Evolutionary conservation across 2,797 vertebrate genomes (phyloP), one percentile per base, ranked within the genome.

Genomic region (Lagocephalus sceleratus): DNA sequence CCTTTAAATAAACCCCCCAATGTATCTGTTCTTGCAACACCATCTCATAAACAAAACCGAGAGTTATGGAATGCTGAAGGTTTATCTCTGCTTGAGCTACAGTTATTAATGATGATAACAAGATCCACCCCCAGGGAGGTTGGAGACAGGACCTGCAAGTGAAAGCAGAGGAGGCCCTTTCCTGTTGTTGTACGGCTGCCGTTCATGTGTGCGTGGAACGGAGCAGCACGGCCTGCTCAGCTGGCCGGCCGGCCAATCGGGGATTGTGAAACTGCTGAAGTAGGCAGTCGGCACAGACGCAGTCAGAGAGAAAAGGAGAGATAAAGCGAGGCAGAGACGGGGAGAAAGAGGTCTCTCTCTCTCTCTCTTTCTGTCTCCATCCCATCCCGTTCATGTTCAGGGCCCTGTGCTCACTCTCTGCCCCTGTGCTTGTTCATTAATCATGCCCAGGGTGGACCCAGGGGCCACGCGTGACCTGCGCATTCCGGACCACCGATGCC

Each of bases 191-290:
- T 63, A 66, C 78, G 70, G 74, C 65, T 73, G 79, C 83, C 65
- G 75, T 75, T 78, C 77, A 71, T 85, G 79, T 84, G 85, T 82
- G 83, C 78, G 78, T 76, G 82, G 82, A 80, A 83, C 62, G 45
- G 82, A 79, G 77, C 75, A 71, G 75, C 68, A 75, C 82, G 54
- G 79, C 60, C 66, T 79, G 76, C 72, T 75, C 25, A 73, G 51
- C 69, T 76, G 75, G 55, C 70, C 74, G 82, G 79, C 81, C 68
- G 78, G 66, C 65, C 52, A 57, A 70, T 64, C 19, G 64, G 85
- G 86, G 88, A 90, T 91, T 91, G 88, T 86, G 88, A 91, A 91
- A 91, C 84, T 90, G 89, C 90, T 90, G 89, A 91, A 88, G 87
- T 90, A 61, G 85, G 88, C 89, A 90, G 75, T 81, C 75, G 82